phyloP scores from a whole-genome alignment of 1,140 invertebrate species.

The Zaprionus inermis region DNA sequence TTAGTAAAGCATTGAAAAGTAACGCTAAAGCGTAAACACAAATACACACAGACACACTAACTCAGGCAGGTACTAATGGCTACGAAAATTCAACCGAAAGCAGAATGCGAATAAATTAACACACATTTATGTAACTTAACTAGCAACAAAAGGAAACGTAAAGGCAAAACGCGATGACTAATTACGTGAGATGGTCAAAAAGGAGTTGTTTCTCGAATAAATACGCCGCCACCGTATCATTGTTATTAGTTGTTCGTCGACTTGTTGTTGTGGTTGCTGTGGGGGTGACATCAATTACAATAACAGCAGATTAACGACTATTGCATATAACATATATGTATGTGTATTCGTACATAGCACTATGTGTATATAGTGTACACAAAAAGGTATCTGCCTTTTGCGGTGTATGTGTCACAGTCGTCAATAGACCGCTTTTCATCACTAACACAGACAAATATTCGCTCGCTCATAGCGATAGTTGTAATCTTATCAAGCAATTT shows the following conservation, averaged over 20 bases:
- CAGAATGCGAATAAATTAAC: conserved; percentile 70
- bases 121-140: conserved; percentile 77
- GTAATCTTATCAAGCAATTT: conserved; percentile 70
- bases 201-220: conserved; percentile 11
- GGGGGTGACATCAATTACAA: conserved; percentile 20
- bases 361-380: conserved; percentile 2
- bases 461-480: conserved; percentile 9
- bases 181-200: conserved; percentile 47
- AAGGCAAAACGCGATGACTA: conserved; percentile 61
- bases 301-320: neutral
- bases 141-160: conserved; percentile 27
- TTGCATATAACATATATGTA: conserved; percentile 15
- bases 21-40: conserved; percentile 31
- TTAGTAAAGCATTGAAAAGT: conserved; percentile 60
- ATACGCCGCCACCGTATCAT: conserved; percentile 13
- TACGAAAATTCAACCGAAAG: conserved; percentile 64
- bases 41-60: conserved; percentile 8
- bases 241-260: neutral
- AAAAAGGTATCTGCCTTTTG: conserved; percentile 11
- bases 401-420: conserved; percentile 42
- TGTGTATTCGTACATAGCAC: neutral
- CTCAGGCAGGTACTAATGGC: conserved; percentile 10
- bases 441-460: conserved; percentile 5
- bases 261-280: conserved; percentile 6
- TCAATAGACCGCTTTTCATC: conserved; percentile 40